Evolutionary conservation across 2,888 invertebrate species (phyloP), one percentile per base, ranked within the genome.

Genomic region (Mayetiola destructor): DNA sequence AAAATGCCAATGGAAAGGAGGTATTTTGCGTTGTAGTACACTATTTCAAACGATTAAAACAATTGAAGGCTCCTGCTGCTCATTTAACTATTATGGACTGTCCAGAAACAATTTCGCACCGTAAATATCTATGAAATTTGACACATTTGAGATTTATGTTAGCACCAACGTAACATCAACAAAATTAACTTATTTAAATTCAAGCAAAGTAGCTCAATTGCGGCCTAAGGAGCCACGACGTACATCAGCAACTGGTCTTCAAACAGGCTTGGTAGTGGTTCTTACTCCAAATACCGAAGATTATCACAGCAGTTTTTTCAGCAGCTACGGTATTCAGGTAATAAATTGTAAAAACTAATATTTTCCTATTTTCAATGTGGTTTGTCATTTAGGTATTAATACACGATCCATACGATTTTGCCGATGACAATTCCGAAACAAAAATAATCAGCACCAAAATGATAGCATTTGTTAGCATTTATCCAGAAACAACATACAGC

Each of bases 161-260:
- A 10, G 3, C 5, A 8, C 16, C 6, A 16, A 16, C 9, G 23
- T 14, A 21, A 37, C n/a, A 10, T 9, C 55, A 20, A 4, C 36
- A 39, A 55, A 20, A 21, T 29, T 32, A 12, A 20, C 32, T n/a
- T 27, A n/a, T 36, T 42, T 54, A 27, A n/a, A 35, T 16, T 48
- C 39, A 23, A 72, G 71, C 1, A 70, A 70, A 64, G 64, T 69
- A 1, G 66, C 67, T 1, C 68, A 68, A 42, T 69, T 70, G 57
- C 66, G 70, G 14, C 70, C 73, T 36, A 67, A 68, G 21, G 67
- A 65, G 2, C 81, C 83, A 0, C 76, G 77, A 57, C 76, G 79
- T 2, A 78, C 82, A 1, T 80, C 82, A 0, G 80, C 82, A 0
- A 84, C 84, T 63, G 85, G 85, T 0, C 80, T 79, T 64, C 77